Evolutionary conservation across 2,888 invertebrate genomes (phyloP).

Genomic region (Druceiella hillmani): DNA sequence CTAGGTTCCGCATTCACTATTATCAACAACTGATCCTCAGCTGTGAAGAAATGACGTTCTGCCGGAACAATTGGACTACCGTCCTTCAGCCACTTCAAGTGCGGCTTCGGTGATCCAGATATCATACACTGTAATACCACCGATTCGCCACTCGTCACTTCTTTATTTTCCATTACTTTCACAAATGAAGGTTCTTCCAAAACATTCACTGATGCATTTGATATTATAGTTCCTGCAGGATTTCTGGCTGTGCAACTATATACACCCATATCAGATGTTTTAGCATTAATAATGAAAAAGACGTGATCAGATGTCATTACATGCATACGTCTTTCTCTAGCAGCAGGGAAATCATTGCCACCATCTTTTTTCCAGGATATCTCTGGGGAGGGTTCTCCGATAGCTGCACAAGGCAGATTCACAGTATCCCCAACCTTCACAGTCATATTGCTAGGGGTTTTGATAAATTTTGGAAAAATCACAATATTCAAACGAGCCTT

Average conservation of each 20-base stretch:
- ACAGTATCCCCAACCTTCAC: slow-evolving; percentile 82
- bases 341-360: slow-evolving; percentile 93
- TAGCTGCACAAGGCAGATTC: slow-evolving; percentile 85
- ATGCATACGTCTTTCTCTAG: slow-evolving; percentile 86
- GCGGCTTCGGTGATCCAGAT: slow-evolving; percentile 77
- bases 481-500: slow-evolving; percentile 83
- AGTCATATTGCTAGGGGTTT: slow-evolving; percentile 78
- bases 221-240: slow-evolving; percentile 78
- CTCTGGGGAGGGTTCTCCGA: slow-evolving; percentile 82
- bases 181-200: slow-evolving; percentile 83
- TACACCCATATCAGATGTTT: slow-evolving; percentile 81
- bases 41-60: slow-evolving; percentile 81
- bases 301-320: slow-evolving; percentile 88
- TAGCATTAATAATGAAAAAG: slow-evolving; percentile 89
- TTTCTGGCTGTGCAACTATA: slow-evolving; percentile 93
- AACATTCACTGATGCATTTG: slow-evolving; percentile 83
- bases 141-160: slow-evolving; percentile 74
- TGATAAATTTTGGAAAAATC: slow-evolving; percentile 80
- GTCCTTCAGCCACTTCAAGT: slow-evolving; percentile 81
- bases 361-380: slow-evolving; percentile 90
- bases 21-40: slow-evolving; percentile 80
- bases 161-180: slow-evolving; percentile 80
- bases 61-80: slow-evolving; percentile 64
- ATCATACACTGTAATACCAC: slow-evolving; percentile 87
- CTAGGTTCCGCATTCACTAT: slow-evolving; percentile 72